Evolutionary conservation across 2,797 vertebrate genomes (phyloP), one percentile per base, ranked within the genome.

Genomic region (Calcarius lapponicus): DNA sequence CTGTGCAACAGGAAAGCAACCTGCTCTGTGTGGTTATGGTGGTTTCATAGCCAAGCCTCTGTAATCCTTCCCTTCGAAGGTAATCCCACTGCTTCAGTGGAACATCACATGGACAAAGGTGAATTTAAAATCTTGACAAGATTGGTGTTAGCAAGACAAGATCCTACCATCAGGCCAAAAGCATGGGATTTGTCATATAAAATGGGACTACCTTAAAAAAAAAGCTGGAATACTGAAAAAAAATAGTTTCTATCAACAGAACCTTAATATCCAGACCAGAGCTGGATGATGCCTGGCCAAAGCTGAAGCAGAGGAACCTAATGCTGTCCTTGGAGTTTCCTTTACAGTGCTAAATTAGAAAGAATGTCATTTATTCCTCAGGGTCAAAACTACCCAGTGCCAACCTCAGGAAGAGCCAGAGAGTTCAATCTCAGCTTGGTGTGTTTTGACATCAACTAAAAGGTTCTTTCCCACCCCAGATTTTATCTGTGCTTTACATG

Each of bases 1-100:
- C 17, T 84, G 50, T 31, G 36, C 47, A 91, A 66, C 1, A 81
- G 53, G 24, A 60, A 66, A 79, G 62, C 28, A 70, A 45, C 13
- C 42, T 64, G 32, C 40, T 64, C 45, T 1, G 0, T 3, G 1
- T 38, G 54, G 13, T 8, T 31, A 22, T 1, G 6, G 24, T 43
- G 13, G 32, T 43, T 78, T 83, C 38, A 54, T 1, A 78, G 57
- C 21, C 75, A 71, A 86, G 75, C 26, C 26, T 57, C 40, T 16
- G 8, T 28, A 88, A 62, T 9, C 61, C 69, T 48, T 38, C 43
- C 61, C 53, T 74, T 36, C 34, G 38, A 90, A 91, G 48, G 72
- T 48, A 78, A 92, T 54, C 29, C 51, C 60, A 31, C 22, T 22
- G 54, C 47, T 84, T 34, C 62, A 72, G 25, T 13, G n/a, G 22